phyloP scores from a whole-genome alignment of 2,113 vertebrate genomes.

The Hydrochoerus hydrochaeris region DNA sequence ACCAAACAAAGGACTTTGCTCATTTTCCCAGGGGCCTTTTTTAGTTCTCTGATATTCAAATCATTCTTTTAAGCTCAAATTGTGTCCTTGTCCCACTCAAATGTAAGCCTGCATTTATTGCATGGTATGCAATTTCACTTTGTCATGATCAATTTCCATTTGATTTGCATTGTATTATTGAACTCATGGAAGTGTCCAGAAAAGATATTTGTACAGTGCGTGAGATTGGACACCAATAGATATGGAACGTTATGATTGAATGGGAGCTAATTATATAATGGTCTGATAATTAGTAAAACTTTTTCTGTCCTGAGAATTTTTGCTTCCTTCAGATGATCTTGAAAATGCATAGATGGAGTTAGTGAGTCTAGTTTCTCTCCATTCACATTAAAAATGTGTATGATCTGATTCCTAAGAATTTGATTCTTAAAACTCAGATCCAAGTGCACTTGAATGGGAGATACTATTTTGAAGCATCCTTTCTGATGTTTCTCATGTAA shows the following conservation, averaged over 20 bases:
- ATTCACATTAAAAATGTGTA: neutral
- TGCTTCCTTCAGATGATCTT: neutral
- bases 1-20: neutral
- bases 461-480: slow-evolving; percentile 49
- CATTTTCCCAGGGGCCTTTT: slow-evolving; percentile 27
- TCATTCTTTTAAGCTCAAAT: slow-evolving; percentile 41
- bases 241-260: neutral
- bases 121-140: slow-evolving; percentile 60
- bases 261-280: slow-evolving; percentile 55
- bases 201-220: neutral
- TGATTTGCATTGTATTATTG: slow-evolving; percentile 64
- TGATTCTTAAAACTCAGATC: slow-evolving; percentile 51
- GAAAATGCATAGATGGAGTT: neutral
- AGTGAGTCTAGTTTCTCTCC: neutral
- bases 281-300: slow-evolving; percentile 20
- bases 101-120: slow-evolving; percentile 46
- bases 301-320: slow-evolving; percentile 41
- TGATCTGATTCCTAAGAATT: neutral
- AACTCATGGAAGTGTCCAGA: slow-evolving; percentile 12
- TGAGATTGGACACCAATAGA: neutral
- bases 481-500: slow-evolving; percentile 58
- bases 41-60: slow-evolving; percentile 73
- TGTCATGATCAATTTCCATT: slow-evolving; percentile 54
- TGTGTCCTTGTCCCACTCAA: neutral
- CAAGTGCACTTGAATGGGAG: slow-evolving; percentile 14